Percentiles rank a stretch among this genome's conserved stretches.
Conservation (phyloP, 2,113 vertebrate species). For the Rattus norvegicus region GRCr8 NC_086020.1:207283001-207283500, state of each 20-base stretch:
- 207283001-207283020: neutral
- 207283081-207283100: neutral
- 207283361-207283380: neutral
- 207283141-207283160: neutral
- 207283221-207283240: too few species aligned
- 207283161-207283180: neutral
- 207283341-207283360: neutral
- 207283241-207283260: neutral
- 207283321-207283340: neutral
- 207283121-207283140: neutral
- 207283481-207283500: neutral
- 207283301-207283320: neutral
- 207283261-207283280: neutral
- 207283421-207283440: neutral
- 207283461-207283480: neutral
- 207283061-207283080: slow-evolving; percentile 3
- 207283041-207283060: neutral
- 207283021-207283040: slow-evolving; percentile 27
- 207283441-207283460: neutral
- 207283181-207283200: neutral
- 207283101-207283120: neutral
- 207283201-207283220: neutral
- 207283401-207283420: neutral
- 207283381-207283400: slow-evolving; percentile 28
- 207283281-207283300: neutral